A percentile compares a stretch with the other conserved stretches of the same genome.
Evolutionary conservation across 2,113 vertebrate species (phyloP).

Genomic region (Turdus rufiventris): DNA sequence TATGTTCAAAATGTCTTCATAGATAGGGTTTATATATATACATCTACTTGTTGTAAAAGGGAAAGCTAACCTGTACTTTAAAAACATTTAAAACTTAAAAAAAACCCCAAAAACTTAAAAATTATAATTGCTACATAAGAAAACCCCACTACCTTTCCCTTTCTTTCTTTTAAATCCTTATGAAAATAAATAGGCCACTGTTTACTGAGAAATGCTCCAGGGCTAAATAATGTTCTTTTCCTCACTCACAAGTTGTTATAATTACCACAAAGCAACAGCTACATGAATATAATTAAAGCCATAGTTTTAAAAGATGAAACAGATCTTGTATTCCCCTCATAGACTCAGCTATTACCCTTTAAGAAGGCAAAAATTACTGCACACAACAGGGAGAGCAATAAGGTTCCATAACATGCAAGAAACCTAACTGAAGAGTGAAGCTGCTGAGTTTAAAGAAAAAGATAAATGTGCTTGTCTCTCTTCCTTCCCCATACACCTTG

Average conservation of each 20-base stretch:
- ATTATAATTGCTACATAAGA: not conserved
- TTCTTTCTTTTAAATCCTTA: not conserved
- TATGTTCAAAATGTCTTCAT: not conserved
- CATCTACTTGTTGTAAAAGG: not conserved
- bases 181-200: not conserved
- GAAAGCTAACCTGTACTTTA: not conserved
- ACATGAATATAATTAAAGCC: slow-evolving; percentile 32
- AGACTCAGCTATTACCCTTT: not conserved
- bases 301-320: slow-evolving; percentile 10
- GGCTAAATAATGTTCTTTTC: not conserved
- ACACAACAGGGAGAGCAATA: not conserved
- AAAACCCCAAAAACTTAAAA: not conserved
- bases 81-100: not conserved
- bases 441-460: slow-evolving; percentile 48
- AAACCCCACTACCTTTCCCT: not conserved
- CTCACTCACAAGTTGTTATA: not conserved
- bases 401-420: not conserved
- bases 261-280: slow-evolving; percentile 25
- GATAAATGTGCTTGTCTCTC: slow-evolving; percentile 28
- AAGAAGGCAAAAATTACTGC: slow-evolving; percentile 3
- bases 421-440: not conserved
- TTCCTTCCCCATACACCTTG: not conserved
- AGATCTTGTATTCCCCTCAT: not conserved
- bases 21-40: not conserved
- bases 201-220: slow-evolving; percentile 20